Percentiles rank a stretch among this genome's conserved stretches.
These are phyloP conservation scores for Jacana jacana DNA, from an alignment of 2,113 vertebrate species.

Conservation along the genomic window DNA sequence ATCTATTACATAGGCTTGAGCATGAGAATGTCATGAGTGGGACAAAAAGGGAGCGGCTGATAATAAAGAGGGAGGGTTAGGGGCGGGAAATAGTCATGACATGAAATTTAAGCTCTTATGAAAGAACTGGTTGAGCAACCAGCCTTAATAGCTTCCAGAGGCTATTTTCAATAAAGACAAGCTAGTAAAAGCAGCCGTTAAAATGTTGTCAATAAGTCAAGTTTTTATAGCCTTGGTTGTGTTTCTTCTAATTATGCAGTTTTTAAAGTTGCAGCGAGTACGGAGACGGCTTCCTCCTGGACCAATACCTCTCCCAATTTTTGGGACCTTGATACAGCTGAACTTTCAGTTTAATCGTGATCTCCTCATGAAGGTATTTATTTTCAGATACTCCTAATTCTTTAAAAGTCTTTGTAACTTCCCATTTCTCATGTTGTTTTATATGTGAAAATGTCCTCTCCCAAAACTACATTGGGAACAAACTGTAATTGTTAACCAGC, in stretches of 20 bases:
- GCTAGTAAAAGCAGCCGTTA: background rate
- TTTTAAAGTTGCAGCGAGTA: conserved; percentile 40
- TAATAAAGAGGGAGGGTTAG: conserved; percentile 2
- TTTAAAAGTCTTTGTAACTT: background rate
- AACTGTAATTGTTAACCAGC: background rate
- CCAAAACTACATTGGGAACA: background rate
- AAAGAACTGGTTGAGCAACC: conserved; percentile 4
- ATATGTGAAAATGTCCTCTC: background rate
- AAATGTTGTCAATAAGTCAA: conserved; percentile 47
- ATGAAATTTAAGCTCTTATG: background rate
- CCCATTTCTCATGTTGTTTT: background rate
- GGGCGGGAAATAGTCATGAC: background rate
- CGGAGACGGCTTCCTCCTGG: conserved; percentile 49
- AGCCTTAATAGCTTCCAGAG: background rate
- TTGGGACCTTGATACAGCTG: conserved; percentile 60
- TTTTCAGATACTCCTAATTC: conserved; percentile 10
- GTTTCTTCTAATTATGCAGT: conserved; percentile 18
- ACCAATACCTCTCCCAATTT: conserved; percentile 50
- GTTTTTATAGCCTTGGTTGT: background rate
- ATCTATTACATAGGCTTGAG: background rate
- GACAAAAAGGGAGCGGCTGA: conserved; percentile 1
- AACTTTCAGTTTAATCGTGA: conserved; percentile 53
- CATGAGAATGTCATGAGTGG: background rate
- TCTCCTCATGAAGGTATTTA: conserved; percentile 60
- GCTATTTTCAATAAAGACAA: background rate